A percentile compares a stretch with the other conserved stretches of the same genome.
Evolutionary conservation across 2,888 invertebrate genomes (phyloP).

Genomic region (Pocota personata): DNA sequence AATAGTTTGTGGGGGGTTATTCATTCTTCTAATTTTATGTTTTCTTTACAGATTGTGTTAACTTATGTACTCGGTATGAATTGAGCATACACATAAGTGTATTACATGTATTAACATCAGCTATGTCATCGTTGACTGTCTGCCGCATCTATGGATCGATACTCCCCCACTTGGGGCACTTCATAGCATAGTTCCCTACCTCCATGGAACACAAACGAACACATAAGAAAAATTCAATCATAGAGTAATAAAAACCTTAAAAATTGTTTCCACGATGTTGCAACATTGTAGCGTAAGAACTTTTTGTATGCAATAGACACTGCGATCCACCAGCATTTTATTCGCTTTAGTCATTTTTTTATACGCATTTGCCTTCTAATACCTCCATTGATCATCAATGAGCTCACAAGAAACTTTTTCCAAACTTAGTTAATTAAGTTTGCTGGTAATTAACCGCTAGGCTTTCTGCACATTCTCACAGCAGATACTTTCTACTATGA

Average conservation of each 20-base stretch:
- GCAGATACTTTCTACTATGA: constrained; percentile 58
- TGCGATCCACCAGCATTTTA: not conserved
- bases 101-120: too few relatives aligned
- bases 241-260: not conserved
- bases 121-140: too few relatives aligned
- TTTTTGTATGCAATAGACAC: too few relatives aligned
- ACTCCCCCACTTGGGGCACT: too few relatives aligned
- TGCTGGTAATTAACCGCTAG: constrained; percentile 58
- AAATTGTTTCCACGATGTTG: not conserved
- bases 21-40: not conserved
- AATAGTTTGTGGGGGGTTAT: not conserved
- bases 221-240: too few relatives aligned
- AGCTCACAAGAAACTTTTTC: constrained; percentile 8
- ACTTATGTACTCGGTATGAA: too few relatives aligned
- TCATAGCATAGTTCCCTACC: too few relatives aligned
- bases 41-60: too few relatives aligned
- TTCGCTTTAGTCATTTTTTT: not conserved
- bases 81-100: too few relatives aligned
- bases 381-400: not conserved
- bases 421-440: constrained; percentile 55
- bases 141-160: too few relatives aligned
- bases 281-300: not conserved
- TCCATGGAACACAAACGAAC: too few relatives aligned
- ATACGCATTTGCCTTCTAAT: not conserved
- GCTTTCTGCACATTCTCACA: constrained; percentile 55